These are phyloP conservation scores for Coregonus ussuriensis DNA, from an alignment of 2,797 vertebrate species.

Conservation along the genomic window DNA sequence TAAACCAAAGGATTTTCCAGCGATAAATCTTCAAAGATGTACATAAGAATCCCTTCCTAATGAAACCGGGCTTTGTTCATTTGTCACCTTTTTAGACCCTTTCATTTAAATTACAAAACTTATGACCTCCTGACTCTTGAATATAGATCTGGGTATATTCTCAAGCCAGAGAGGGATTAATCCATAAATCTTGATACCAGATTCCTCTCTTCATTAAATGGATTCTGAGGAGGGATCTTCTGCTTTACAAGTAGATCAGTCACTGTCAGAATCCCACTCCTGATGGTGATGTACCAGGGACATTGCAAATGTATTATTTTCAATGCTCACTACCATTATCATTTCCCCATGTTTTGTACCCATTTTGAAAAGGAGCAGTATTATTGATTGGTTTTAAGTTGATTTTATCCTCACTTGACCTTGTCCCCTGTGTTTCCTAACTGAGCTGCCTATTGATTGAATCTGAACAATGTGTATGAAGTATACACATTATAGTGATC, in stretches of 20 bases:
- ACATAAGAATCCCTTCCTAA: constrained; percentile 94
- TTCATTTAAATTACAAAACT: constrained; percentile 89
- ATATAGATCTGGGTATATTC: constrained; percentile 84
- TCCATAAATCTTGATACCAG: constrained; percentile 84
- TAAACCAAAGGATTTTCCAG: constrained; percentile 87
- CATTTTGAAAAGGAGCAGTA: constrained; percentile 28
- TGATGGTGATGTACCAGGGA: constrained; percentile 51
- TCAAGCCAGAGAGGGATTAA: constrained; percentile 79
- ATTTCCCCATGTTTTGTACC: constrained; percentile 23
- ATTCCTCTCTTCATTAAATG: constrained; percentile 77
- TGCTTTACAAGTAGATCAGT: constrained; percentile 48
- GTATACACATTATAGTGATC: too few relatives aligned
- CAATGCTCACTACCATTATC: constrained; percentile 40
- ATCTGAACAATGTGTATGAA: not conserved
- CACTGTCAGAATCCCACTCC: constrained; percentile 56
- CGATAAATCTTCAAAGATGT: constrained; percentile 98
- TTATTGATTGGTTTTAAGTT: constrained; percentile 5
- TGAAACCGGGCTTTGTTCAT: constrained; percentile 88
- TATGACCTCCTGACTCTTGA: constrained; percentile 82
- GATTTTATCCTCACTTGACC: constrained; percentile 6
- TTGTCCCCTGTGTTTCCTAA: constrained; percentile 5
- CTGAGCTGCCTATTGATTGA: not conserved
- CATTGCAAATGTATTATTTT: constrained; percentile 35
- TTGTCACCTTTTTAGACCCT: constrained; percentile 88
- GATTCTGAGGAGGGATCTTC: constrained; percentile 63